phyloP scores from a whole-genome alignment of 2,797 vertebrate genomes.

The Dryobates pubescens region DNA sequence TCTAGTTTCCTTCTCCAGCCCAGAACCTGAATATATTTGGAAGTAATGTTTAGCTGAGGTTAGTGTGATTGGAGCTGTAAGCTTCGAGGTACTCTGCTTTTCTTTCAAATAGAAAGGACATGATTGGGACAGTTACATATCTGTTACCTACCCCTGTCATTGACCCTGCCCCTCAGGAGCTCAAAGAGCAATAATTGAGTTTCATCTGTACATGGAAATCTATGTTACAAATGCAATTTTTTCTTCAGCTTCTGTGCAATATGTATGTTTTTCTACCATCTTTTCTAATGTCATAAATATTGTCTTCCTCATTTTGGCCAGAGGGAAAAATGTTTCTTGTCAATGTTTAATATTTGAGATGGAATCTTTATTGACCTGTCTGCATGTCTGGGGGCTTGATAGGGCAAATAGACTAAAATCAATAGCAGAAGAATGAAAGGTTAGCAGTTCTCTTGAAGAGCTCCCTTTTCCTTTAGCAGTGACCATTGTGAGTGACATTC shows the following conservation, averaged over 20 bases:
- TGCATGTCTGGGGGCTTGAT: background rate
- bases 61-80: background rate
- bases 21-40: background rate
- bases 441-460: background rate
- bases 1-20: background rate
- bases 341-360: slow-evolving; percentile 1
- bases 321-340: background rate
- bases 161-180: background rate
- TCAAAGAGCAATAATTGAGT: background rate
- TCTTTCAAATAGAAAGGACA: background rate
- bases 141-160: background rate
- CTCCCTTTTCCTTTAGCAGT: background rate
- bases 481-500: background rate
- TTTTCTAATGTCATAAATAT: background rate
- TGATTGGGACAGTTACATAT: background rate
- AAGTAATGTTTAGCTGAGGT: background rate
- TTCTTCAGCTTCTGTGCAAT: background rate
- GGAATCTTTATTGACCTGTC: background rate
- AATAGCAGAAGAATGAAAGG: background rate
- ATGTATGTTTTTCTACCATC: background rate
- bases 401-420: background rate
- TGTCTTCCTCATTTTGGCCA: background rate
- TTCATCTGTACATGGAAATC: background rate
- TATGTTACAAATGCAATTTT: background rate
- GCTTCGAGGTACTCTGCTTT: background rate